These are phyloP conservation scores for Plagodis pulveraria DNA, from an alignment of 2,888 invertebrate genomes.

Conservation along the genomic window DNA sequence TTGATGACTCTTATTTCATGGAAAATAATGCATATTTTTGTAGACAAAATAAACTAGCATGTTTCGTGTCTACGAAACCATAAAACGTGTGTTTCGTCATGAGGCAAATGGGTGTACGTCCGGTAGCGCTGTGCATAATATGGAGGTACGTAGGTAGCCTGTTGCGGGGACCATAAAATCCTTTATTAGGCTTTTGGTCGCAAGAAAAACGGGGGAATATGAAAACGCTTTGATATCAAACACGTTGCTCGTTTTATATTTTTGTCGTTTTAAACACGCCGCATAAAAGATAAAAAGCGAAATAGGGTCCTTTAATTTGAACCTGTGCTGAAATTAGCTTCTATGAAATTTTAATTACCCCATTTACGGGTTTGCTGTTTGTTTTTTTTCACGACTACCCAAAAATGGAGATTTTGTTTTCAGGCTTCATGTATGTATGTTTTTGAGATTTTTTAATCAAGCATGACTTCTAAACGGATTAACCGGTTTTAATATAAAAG, in stretches of 20 bases:
- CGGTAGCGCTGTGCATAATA: conserved; percentile 29
- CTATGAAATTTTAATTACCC: conserved; percentile 10
- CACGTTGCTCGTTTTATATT: conserved; percentile 30
- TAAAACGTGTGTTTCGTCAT: conserved; percentile 48
- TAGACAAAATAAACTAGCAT: conserved; percentile 8
- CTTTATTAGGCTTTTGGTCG: conserved; percentile 52
- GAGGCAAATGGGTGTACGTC: conserved; percentile 48
- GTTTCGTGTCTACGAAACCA: conserved; percentile 44
- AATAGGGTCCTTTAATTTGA: conserved; percentile 22
- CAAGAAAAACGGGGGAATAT: conserved; percentile 40
- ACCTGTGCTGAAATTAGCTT: conserved; percentile 18
- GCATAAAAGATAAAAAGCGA: conserved; percentile 26
- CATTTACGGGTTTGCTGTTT: conserved; percentile 6
- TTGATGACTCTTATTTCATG: neutral
- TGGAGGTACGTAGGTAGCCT: conserved; percentile 34
- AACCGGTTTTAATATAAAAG: no score
- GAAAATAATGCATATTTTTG: neutral
- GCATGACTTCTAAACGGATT: no score
- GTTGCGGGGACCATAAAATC: conserved; percentile 54
- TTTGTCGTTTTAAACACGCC: conserved; percentile 33
- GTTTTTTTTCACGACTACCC: no score
- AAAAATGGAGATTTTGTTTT: no score
- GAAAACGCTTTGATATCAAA: conserved; percentile 45
- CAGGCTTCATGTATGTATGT: no score
- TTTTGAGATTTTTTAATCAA: no score